phyloP scores from a whole-genome alignment of 2,113 vertebrate species.

The Nannobrachium achirus region DNA sequence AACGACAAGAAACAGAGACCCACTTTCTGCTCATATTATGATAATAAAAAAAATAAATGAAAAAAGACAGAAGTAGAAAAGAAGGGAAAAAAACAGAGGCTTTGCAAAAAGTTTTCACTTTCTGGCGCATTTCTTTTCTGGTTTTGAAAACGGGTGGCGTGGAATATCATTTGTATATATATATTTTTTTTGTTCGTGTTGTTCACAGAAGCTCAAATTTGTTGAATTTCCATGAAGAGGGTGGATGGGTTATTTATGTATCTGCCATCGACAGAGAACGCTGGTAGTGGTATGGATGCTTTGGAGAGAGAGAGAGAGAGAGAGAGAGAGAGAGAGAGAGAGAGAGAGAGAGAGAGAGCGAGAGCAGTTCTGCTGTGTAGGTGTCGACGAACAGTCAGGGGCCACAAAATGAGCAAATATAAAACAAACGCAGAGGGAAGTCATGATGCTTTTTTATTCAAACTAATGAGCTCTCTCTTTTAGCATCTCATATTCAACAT shows the following conservation, averaged over 20 bases:
- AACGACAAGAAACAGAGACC: constrained; percentile 60
- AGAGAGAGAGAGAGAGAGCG: too few relatives aligned
- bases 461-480: constrained; percentile 66
- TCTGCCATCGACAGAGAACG: constrained; percentile 38
- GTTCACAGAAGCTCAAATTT: constrained; percentile 47
- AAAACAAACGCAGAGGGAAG: constrained; percentile 37
- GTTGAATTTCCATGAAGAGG: constrained; percentile 47
- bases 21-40: constrained; percentile 79
- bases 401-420: constrained; percentile 69
- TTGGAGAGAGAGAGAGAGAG: too few relatives aligned
- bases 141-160: constrained; percentile 60
- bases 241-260: constrained; percentile 66
- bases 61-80: too few relatives aligned
- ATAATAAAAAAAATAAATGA: constrained; percentile 26
- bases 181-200: constrained; percentile 12
- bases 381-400: constrained; percentile 44
- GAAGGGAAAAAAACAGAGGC: constrained; percentile 72
- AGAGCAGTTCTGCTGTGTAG: too few relatives aligned
- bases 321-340: too few relatives aligned
- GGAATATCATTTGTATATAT: constrained; percentile 62
- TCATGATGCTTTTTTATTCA: constrained; percentile 36
- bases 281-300: constrained; percentile 24
- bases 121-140: constrained; percentile 57
- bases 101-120: constrained; percentile 78
- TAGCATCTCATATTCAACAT: constrained; percentile 16